Conservation (phyloP, 2,888 invertebrate species). For the Dioctria linearis region DNA sequence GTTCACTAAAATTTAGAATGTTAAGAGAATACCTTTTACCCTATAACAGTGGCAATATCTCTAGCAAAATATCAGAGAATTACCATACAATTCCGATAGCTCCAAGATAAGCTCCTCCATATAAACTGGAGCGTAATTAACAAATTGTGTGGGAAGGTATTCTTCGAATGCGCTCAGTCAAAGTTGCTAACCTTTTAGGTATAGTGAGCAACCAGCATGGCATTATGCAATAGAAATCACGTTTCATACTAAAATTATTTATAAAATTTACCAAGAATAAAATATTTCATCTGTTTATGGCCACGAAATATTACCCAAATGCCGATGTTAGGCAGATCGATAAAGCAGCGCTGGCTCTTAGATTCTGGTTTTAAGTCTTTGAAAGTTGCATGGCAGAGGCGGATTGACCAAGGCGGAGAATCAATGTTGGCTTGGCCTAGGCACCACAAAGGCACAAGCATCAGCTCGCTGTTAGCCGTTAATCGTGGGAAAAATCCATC, state of each 20-base stretch:
- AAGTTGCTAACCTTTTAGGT: constrained; percentile 21
- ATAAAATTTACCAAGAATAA: constrained; percentile 46
- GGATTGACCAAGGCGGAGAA: constrained; percentile 38
- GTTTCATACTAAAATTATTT: constrained; percentile 43
- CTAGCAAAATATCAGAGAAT: background rate
- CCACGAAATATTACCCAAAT: constrained; percentile 46
- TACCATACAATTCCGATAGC: constrained; percentile 26
- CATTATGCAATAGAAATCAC: constrained; percentile 44
- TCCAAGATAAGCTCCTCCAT: background rate
- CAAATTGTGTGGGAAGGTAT: constrained; percentile 41
- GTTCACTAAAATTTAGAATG: too few species aligned
- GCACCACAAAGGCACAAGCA: background rate
- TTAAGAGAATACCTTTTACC: too few species aligned
- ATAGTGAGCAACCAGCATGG: constrained; percentile 26
- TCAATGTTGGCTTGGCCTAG: background rate
- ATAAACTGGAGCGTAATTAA: constrained; percentile 44
- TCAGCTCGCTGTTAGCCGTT: too few species aligned
- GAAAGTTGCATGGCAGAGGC: constrained; percentile 13
- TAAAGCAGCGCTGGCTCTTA: background rate
- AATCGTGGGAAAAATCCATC: constrained; percentile 25
- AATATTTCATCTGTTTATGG: constrained; percentile 40
- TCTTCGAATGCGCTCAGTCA: background rate
- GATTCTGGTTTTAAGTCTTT: background rate
- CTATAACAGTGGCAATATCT: too few species aligned
- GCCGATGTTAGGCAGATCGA: constrained; percentile 28